phyloP scores from a whole-genome alignment of 2,113 vertebrate genomes.

The Perccottus glenii region DNA sequence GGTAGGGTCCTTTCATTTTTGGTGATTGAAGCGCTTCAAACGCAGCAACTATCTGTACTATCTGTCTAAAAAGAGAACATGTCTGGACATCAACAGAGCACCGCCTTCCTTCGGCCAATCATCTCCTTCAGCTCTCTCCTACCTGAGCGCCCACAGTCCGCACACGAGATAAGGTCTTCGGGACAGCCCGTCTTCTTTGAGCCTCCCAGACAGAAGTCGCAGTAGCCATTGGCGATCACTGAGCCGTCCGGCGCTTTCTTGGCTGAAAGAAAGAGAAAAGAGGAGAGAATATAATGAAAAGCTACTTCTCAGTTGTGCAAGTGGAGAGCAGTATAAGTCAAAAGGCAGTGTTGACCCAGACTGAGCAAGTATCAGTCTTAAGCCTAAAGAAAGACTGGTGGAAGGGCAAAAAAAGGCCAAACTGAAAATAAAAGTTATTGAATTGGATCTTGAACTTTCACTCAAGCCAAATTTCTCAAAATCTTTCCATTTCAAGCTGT shows the following conservation, averaged over 20 bases:
- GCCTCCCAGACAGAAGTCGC: conserved; percentile 94
- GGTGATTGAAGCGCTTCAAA: conserved; percentile 14
- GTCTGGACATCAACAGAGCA: conserved; percentile 63
- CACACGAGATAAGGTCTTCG: conserved; percentile 94
- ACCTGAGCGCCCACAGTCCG: conserved; percentile 95
- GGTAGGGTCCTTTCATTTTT: conserved; percentile 66
- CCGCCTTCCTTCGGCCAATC: conserved; percentile 64
- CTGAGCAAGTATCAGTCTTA: background rate
- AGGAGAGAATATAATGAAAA: conserved; percentile 3
- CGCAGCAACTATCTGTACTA: conserved; percentile 13
- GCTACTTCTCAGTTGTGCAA: background rate
- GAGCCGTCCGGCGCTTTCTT: conserved; percentile 93
- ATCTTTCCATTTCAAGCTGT: no score
- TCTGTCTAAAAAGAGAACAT: conserved; percentile 15
- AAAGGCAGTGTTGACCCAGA: background rate
- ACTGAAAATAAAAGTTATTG: no score
- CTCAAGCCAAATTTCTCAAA: no score
- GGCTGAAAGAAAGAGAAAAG: conserved; percentile 71
- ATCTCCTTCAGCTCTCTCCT: conserved; percentile 67
- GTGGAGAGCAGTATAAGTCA: background rate
- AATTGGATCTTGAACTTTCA: no score
- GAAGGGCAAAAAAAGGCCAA: no score
- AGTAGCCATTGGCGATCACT: conserved; percentile 93
- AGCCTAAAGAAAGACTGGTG: background rate
- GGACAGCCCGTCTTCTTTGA: conserved; percentile 95